Evolutionary conservation across 2,888 invertebrate species (phyloP).

Genomic region (Saturnia japonica): DNA sequence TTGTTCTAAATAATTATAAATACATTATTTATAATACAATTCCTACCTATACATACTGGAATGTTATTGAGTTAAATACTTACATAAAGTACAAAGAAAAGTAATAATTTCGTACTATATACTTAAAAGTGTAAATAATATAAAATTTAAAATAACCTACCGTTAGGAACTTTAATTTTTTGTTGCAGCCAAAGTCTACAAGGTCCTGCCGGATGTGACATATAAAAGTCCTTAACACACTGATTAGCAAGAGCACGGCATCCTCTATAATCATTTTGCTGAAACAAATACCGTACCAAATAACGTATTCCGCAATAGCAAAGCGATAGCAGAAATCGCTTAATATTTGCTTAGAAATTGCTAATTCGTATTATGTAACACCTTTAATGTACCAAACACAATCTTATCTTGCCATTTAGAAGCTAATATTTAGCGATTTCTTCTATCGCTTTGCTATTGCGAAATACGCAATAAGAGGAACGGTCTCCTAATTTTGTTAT

Average conservation of each 20-base stretch:
- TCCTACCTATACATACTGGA: background rate
- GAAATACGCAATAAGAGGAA: no score
- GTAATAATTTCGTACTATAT: background rate
- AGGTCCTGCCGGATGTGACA: constrained; percentile 60
- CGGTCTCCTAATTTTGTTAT: no score
- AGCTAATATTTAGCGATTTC: no score
- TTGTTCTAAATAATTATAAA: no score
- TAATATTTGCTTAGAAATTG: no score
- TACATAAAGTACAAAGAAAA: background rate
- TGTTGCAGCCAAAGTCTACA: constrained; percentile 68
- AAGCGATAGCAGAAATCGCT: no score
- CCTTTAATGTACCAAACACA: no score
- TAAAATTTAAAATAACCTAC: constrained; percentile 35
- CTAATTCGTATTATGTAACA: no score
- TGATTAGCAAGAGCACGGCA: constrained; percentile 58
- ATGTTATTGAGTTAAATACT: background rate
- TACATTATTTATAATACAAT: no score
- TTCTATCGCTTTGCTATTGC: no score
- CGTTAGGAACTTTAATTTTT: constrained; percentile 47
- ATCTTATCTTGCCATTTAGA: no score
- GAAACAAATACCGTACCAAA: constrained; percentile 29
- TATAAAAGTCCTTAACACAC: constrained; percentile 65
- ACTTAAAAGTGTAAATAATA: background rate
- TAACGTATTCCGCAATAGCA: no score
- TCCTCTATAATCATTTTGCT: constrained; percentile 54